These are phyloP conservation scores for Galagoides demidoff DNA, from an alignment of 2,797 vertebrate species.

Conservation along the genomic window DNA sequence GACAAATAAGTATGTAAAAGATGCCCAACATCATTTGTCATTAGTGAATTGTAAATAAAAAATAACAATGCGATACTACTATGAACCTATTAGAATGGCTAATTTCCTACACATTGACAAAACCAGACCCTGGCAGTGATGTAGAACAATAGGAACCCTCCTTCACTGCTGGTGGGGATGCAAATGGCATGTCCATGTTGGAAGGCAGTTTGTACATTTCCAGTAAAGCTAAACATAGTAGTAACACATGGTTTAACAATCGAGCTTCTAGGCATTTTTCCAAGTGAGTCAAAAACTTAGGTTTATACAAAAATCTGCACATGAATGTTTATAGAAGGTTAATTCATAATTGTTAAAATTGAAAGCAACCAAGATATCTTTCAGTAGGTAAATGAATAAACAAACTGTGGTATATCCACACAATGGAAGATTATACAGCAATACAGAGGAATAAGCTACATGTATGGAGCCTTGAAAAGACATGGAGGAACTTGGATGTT, in stretches of 20 bases:
- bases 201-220: too few species aligned
- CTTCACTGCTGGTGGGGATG: too few species aligned
- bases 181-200: too few species aligned
- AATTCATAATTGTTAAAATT: background rate
- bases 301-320: too few species aligned
- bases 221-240: too few species aligned
- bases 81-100: background rate
- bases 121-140: background rate
- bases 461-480: background rate
- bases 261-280: too few species aligned
- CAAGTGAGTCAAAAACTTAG: too few species aligned
- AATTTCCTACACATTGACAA: background rate
- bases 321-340: background rate
- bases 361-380: background rate
- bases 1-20: too few species aligned
- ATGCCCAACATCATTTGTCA: background rate
- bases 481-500: background rate
- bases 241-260: too few species aligned
- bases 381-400: background rate
- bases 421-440: background rate
- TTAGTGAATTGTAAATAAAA: background rate
- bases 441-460: background rate
- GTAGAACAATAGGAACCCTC: too few species aligned
- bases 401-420: background rate
- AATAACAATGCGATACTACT: background rate